A percentile compares a stretch with the other conserved stretches of the same genome.
Evolutionary conservation across 1,140 invertebrate genomes (phyloP).

Genomic region (Telenomus remus): DNA sequence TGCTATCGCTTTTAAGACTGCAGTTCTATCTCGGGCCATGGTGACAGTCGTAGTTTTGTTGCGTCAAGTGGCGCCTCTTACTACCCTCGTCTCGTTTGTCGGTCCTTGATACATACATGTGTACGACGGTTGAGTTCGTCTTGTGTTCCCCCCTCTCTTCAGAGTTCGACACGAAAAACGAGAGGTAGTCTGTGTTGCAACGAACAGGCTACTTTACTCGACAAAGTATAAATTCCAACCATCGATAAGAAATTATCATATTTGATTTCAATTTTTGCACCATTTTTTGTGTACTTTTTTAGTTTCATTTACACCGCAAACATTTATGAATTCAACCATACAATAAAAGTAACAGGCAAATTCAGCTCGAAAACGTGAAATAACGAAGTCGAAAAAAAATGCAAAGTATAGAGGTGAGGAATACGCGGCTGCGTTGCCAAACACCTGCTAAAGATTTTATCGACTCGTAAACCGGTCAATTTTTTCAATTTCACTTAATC

Average conservation of each 20-base stretch:
- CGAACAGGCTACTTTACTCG: conserved; percentile 36
- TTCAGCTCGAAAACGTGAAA: too few species aligned
- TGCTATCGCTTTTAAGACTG: conserved; percentile 56
- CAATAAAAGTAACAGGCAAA: too few species aligned
- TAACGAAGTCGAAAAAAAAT: too few species aligned
- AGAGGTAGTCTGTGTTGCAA: conserved; percentile 55
- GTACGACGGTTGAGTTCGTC: conserved; percentile 39
- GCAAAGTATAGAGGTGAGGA: too few species aligned
- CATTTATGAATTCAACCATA: too few species aligned
- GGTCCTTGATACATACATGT: conserved; percentile 55
- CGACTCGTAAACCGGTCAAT: too few species aligned
- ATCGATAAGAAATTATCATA: conserved; percentile 1
- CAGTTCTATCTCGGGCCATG: conserved; percentile 39
- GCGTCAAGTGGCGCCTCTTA: conserved; percentile 61
- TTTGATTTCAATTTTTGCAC: too few species aligned
- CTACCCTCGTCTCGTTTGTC: conserved; percentile 41
- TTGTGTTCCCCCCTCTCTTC: conserved; percentile 7
- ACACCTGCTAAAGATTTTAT: too few species aligned
- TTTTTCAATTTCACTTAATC: too few species aligned
- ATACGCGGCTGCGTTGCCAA: too few species aligned
- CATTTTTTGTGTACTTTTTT: conserved; percentile 18
- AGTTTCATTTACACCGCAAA: conserved; percentile 5
- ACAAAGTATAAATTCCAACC: conserved; percentile 4
- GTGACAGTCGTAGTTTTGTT: conserved; percentile 60
- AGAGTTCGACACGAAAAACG: conserved; percentile 41